Evolutionary conservation across 2,888 invertebrate genomes (phyloP), one percentile per base, ranked within the genome.

Genomic region (Catonia carolina): DNA sequence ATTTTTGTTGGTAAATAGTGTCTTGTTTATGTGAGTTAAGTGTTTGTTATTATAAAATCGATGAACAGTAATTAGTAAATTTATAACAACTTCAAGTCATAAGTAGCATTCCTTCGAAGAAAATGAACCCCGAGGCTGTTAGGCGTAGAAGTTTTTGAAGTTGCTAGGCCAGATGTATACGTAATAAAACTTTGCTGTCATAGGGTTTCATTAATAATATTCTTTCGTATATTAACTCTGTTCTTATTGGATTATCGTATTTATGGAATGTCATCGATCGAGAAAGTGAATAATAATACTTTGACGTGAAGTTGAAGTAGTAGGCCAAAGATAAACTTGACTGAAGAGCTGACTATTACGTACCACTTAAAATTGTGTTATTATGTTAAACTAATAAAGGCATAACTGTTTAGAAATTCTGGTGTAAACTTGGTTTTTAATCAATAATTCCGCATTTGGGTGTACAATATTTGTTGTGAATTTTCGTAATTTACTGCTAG

Each of bases 81-180:
- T 45, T 45, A 27, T 41, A 12, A 6, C 15, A 52, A 39, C 41
- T 12, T 31, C 27, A 22, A 52, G 37, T 20, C 50, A 53, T 58
- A 58, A 58, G 58, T 41, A 49, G 50, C 50, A 48, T 55, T 55
- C 55, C 35, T 47, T 68, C 65, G 66, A 67, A 69, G 69, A 71
- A 71, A 55, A 58, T 56, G 56, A 54, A 49, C 56, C 54, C 41
- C 53, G n/a, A 35, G 42, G 41, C 52, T 37, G 42, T 37, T 42
- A 55, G 48, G 14, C 51, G 27, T 42, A 37, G 39, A 35, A 36
- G 22, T 49, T 22, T 53, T 41, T 37, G 22, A 51, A 45, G 45
- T 45, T 23, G 45, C 27, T 45, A 14, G 45, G 22, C 45, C 45
- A 45, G 45, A 45, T 45, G 45, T 45, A 45, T 45, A 20, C 45